Percentiles rank a stretch among this genome's conserved stretches.
These are phyloP conservation scores for Drosophila fuyamai DNA, from an alignment of 1,140 invertebrate genomes.

Conservation along the genomic window DNA sequence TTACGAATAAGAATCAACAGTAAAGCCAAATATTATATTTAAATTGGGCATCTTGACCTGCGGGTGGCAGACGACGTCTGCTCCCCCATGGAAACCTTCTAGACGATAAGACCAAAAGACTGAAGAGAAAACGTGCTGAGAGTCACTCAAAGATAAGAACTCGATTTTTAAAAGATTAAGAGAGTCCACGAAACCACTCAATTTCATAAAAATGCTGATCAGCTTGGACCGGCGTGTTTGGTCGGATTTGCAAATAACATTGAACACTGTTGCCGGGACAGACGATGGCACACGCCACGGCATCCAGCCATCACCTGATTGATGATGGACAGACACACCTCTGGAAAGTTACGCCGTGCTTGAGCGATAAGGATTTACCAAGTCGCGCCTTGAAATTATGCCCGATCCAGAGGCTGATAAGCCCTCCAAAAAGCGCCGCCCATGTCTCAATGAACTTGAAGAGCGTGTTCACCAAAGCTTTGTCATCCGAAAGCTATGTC, in stretches of 20 bases:
- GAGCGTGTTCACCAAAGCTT: constrained; percentile 41
- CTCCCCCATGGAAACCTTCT: constrained; percentile 60
- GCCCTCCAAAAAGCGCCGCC: constrained; percentile 4
- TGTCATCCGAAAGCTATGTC: constrained; percentile 18
- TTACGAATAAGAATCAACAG: constrained; percentile 74
- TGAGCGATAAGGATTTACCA: constrained; percentile 40
- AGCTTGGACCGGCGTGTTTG: constrained; percentile 28
- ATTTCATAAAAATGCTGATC: constrained; percentile 20
- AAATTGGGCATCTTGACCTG: constrained; percentile 64
- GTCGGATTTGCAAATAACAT: constrained; percentile 20
- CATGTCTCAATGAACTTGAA: constrained; percentile 35
- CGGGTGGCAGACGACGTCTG: constrained; percentile 34
- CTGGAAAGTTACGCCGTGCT: constrained; percentile 57
- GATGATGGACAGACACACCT: constrained; percentile 44
- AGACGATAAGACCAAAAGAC: constrained; percentile 16
- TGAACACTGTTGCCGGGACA: constrained; percentile 45
- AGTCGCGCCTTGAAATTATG: constrained; percentile 36
- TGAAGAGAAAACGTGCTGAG: constrained; percentile 17
- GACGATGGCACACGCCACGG: constrained; percentile 43
- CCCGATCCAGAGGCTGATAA: constrained; percentile 52
- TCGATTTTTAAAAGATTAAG: constrained; percentile 17
- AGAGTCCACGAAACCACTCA: constrained; percentile 13
- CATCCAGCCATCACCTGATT: constrained; percentile 46
- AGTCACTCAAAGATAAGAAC: constrained; percentile 28
- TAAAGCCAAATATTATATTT: constrained; percentile 73